Percentiles rank a stretch among this genome's conserved stretches.
These are phyloP conservation scores for Odontothrips loti DNA, from an alignment of 2,888 invertebrate species.

Conservation along the genomic window DNA sequence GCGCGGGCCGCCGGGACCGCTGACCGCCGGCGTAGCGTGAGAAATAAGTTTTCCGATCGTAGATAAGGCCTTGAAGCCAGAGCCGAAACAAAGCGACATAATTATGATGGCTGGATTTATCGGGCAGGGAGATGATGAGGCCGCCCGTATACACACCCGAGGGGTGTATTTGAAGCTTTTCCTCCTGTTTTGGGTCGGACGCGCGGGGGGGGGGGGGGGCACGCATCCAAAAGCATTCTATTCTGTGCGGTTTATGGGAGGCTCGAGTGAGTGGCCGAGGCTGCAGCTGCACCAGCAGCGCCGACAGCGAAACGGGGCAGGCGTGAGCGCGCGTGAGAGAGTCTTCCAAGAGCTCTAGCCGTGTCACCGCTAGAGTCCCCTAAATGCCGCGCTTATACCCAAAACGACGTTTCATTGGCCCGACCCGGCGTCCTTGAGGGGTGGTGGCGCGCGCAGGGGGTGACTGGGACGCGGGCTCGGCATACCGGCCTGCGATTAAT, in stretches of 20 bases:
- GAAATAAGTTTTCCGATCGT: background rate
- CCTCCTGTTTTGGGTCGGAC: too few species aligned
- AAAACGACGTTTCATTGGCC: background rate
- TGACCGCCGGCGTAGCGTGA: background rate
- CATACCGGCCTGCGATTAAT: background rate
- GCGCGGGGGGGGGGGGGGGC: too few species aligned
- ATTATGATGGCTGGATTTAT: slow-evolving; percentile 20
- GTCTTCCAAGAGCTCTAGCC: too few species aligned
- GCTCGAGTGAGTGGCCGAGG: too few species aligned
- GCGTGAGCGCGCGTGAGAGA: background rate
- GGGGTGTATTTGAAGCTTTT: background rate
- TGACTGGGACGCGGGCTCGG: background rate
- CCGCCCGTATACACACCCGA: slow-evolving; percentile 1
- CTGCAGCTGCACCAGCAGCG: too few species aligned
- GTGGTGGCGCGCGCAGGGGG: too few species aligned
- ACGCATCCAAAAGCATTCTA: too few species aligned
- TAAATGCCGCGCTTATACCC: background rate
- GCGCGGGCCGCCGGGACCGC: background rate
- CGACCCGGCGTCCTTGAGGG: too few species aligned
- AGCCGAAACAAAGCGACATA: slow-evolving; percentile 8
- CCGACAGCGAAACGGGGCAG: background rate
- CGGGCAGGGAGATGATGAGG: background rate
- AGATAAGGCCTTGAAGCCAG: background rate
- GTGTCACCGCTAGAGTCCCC: too few species aligned
- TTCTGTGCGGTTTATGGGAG: too few species aligned